Conservation (phyloP, 2,888 invertebrate genomes). For the Epinotia bilunana region DNA sequence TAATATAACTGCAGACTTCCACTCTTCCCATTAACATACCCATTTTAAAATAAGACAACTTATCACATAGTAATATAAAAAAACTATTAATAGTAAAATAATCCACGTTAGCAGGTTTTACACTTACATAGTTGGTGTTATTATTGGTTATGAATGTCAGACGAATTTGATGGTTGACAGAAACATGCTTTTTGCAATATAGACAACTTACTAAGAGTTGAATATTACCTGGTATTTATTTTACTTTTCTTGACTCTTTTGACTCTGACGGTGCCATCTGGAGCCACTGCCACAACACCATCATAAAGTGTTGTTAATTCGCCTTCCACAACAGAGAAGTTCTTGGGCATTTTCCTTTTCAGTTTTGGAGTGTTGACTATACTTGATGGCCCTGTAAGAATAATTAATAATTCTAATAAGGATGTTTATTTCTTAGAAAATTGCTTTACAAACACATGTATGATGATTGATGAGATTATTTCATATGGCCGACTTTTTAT, state of each 20-base stretch:
- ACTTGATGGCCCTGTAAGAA: constrained; percentile 82
- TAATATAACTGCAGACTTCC: too few species aligned
- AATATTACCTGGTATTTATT: constrained; percentile 49
- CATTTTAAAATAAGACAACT: too few species aligned
- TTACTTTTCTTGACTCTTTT: constrained; percentile 53
- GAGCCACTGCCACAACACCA: constrained; percentile 82
- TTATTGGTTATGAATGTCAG: background rate
- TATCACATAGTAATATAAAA: too few species aligned
- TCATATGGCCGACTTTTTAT: too few species aligned
- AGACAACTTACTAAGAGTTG: background rate
- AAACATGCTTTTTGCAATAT: too few species aligned
- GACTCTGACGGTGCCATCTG: constrained; percentile 83
- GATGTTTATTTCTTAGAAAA: background rate
- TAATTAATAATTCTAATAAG: background rate
- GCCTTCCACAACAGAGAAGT: constrained; percentile 79
- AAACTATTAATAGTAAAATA: too few species aligned
- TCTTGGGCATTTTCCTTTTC: constrained; percentile 80
- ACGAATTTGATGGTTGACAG: too few species aligned
- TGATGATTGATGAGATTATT: too few species aligned
- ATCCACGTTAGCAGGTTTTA: too few species aligned
- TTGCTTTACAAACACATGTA: too few species aligned
- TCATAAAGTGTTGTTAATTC: constrained; percentile 85
- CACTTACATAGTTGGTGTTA: too few species aligned
- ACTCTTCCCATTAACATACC: too few species aligned
- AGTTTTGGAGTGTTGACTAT: constrained; percentile 78